These are phyloP conservation scores for Pteruthius melanotis DNA, from an alignment of 2,113 vertebrate species.

Conservation along the genomic window DNA sequence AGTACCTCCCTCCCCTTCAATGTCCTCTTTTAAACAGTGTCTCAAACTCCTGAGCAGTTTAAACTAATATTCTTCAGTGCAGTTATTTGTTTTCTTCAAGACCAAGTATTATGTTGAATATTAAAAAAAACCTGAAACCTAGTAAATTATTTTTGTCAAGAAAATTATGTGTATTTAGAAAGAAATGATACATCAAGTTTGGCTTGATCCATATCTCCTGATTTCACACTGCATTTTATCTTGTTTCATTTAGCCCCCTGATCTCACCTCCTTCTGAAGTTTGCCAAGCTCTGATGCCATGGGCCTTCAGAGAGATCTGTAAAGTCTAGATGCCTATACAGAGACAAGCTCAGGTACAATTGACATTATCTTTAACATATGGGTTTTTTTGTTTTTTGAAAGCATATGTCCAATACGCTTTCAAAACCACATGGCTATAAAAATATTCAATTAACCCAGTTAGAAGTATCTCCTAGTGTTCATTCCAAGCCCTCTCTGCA, in stretches of 20 bases:
- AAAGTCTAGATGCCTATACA: not conserved
- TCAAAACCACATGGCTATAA: not conserved
- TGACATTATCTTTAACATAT: not conserved
- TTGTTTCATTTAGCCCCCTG: not conserved
- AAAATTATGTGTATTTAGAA: not conserved
- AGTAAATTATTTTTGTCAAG: not conserved
- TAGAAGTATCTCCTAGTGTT: not conserved
- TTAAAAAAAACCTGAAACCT: not conserved
- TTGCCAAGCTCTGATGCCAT: not conserved
- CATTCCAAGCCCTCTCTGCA: not conserved
- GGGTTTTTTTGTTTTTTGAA: no score
- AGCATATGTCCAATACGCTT: not conserved
- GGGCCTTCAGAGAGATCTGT: not conserved
- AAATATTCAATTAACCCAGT: not conserved
- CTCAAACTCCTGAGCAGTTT: not conserved
- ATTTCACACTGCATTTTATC: not conserved
- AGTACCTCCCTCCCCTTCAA: not conserved
- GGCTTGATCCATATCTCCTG: rapidly evolving
- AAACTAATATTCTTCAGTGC: not conserved
- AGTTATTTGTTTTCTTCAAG: not conserved
- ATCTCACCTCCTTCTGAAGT: not conserved
- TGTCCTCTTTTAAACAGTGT: not conserved
- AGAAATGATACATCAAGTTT: rapidly evolving
- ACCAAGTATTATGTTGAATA: not conserved
- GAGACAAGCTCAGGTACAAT: not conserved